Conservation (phyloP, 1,140 invertebrate genomes). For the Eumeta japonica region DNA sequence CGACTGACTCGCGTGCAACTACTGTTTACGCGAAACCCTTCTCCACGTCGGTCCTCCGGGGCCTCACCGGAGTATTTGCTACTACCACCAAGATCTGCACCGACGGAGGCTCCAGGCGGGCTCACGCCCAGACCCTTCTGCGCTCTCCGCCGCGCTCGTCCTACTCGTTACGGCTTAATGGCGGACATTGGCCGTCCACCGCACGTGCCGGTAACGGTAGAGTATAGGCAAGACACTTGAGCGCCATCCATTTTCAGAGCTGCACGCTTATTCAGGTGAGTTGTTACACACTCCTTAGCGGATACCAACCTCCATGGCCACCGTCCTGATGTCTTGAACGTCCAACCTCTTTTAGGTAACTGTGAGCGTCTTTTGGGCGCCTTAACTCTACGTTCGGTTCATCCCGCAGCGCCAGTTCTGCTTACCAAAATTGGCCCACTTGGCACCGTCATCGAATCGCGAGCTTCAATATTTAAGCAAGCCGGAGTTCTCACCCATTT, state of each 20-base stretch:
- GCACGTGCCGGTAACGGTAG: too few relatives aligned
- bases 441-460: conserved; percentile 62
- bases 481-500: too few relatives aligned
- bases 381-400: conserved; percentile 76
- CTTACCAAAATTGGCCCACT: too few relatives aligned
- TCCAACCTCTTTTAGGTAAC: conserved; percentile 82
- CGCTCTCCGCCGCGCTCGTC: too few relatives aligned
- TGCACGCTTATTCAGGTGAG: conserved; percentile 86
- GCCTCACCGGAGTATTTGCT: too few relatives aligned
- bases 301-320: too few relatives aligned
- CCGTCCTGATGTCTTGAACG: conserved; percentile 83
- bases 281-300: too few relatives aligned
- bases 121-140: too few relatives aligned
- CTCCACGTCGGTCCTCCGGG: conserved; percentile 82
- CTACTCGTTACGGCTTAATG: conserved; percentile 59
- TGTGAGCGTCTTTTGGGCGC: conserved; percentile 61
- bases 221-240: too few relatives aligned
- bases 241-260: conserved; percentile 90
- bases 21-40: conserved; percentile 89
- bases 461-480: conserved; percentile 64
- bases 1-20: too few relatives aligned
- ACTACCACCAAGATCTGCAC: conserved; percentile 88
- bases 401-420: conserved; percentile 88
- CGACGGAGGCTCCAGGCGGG: too few relatives aligned
- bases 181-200: conserved; percentile 11